phyloP scores from a whole-genome alignment of 2,113 vertebrate species.

The Oryctolagus cuniculus region mOryCun1.1 NC_091437.1:24957001-24957500 shows the following conservation, averaged over 20 bases:
- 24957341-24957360: not conserved
- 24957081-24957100: not conserved
- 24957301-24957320: rapidly evolving
- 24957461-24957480: not conserved
- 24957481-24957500: not conserved
- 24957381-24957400: rapidly evolving
- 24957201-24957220: no score
- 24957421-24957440: not conserved
- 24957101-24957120: not conserved
- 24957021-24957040: not conserved
- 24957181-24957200: not conserved
- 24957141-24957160: not conserved
- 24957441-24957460: not conserved
- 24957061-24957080: not conserved
- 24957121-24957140: not conserved
- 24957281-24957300: not conserved
- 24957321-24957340: not conserved
- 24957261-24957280: not conserved
- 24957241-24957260: not conserved
- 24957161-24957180: rapidly evolving
- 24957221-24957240: no score
- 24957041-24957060: no score
- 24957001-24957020: not conserved
- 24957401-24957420: not conserved
- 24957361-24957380: rapidly evolving